Base-by-base conservation (phyloP, 1,140 invertebrate genomes). In the Camponotus floridanus region DNA sequence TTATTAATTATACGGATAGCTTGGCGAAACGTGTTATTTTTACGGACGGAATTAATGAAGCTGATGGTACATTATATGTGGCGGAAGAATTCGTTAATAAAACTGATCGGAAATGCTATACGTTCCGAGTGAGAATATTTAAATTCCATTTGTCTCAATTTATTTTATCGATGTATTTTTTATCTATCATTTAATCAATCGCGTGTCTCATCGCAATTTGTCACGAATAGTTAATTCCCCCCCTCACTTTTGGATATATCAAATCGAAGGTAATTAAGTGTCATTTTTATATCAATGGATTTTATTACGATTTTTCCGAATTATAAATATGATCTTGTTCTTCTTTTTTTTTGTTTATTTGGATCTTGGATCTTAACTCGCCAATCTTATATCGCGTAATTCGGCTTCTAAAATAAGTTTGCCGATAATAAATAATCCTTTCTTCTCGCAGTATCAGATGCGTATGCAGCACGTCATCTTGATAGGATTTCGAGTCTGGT, bases 391-490 rank as follows among this genome's bases (percentile, higher is more conserved):
- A 42, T 36, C 55, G 73, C 21, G 68, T 55, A 71, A 74, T 73
- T 86, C n/a, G 86, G 90, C 85, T 91, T 92, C 93, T 92, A 94
- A 94, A 94, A 93, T 93, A 94, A 94, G 88, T 91, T 88, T 84
- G 91, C 31, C 80, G 86, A 1, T 26, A 26, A 88, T 86, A 88
- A 88, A 89, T 91, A 91, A 91, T 87, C 90, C 76, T 90, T 85
- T 33, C 55, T 62, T 74, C 59, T 61, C 21, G 85, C 91, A 89
- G 91, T 94, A 94, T 94, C 94, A 94, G 93, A 93, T 94, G 94
- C 93, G 91, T 94, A 92, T 87, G 94, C 94, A 94, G 92, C 94
- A 93, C 93, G 91, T 95, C 94, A 94, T 94, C 86, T 93, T 91
- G 94, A 95, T 95, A 94, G 91, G 92, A 95, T 95, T 94, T 94